Percentiles rank a stretch among this genome's conserved stretches.
Conservation (phyloP, 37 sponge, comb jelly and placozoan genomes). For the Spongilla lacustris region DNA sequence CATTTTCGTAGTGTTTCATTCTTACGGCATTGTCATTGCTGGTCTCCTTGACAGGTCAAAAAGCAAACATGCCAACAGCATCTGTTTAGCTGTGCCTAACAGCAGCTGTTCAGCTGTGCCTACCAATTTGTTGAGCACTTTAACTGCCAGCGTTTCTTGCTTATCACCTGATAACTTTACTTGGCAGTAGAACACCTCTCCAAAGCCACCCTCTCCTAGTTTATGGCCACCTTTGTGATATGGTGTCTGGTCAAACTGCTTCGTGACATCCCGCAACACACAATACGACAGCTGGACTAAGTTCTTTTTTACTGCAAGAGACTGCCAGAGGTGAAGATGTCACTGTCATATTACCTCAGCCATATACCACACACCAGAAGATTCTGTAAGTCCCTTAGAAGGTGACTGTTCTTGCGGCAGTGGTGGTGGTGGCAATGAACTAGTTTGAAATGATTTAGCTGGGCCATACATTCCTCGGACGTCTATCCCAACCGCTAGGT, state of each 20-base stretch:
- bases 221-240: slow-evolving; percentile 68
- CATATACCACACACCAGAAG: no score
- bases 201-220: slow-evolving; percentile 94
- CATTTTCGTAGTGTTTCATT: not conserved
- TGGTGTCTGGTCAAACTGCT: slow-evolving; percentile 49
- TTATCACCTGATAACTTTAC: not conserved
- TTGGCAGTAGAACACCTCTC: slow-evolving; percentile 79
- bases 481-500: not conserved
- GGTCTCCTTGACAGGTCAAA: slow-evolving; percentile 3
- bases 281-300: slow-evolving; percentile 27
- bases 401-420: not conserved
- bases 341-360: no score
- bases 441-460: not conserved
- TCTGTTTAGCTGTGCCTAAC: no score
- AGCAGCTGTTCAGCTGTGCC: no score
- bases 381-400: no score
- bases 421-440: not conserved
- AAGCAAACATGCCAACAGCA: not conserved
- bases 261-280: slow-evolving; percentile 52
- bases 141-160: slow-evolving; percentile 74
- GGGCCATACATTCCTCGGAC: not conserved
- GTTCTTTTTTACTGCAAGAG: no score
- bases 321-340: no score
- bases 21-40: not conserved
- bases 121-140: slow-evolving; percentile 64